phyloP scores from a whole-genome alignment of 1,140 invertebrate species.

The Euura saliciscinereae region DNA sequence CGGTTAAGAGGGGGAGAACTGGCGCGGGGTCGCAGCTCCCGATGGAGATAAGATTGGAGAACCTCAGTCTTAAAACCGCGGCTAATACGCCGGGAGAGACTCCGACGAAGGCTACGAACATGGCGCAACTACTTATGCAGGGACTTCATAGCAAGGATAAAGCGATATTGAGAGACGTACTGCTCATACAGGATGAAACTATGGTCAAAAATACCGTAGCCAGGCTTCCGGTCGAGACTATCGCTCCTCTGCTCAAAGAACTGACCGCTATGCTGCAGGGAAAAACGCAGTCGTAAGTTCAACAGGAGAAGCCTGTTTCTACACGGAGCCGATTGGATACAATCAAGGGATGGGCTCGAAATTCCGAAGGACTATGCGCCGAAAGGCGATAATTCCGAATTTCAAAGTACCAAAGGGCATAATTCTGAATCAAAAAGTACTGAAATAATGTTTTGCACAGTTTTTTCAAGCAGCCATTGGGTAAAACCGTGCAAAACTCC shows the following conservation, averaged over 20 bases:
- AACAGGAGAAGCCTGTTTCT: background rate
- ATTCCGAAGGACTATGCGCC: no score
- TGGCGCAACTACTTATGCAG: conserved; percentile 76
- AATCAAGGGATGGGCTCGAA: conserved; percentile 14
- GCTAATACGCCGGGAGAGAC: conserved; percentile 57
- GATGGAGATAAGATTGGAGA: conserved; percentile 76
- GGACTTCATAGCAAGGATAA: conserved; percentile 80
- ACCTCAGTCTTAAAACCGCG: conserved; percentile 66
- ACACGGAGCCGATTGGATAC: conserved; percentile 8
- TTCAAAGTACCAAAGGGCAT: no score
- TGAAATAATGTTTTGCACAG: no score
- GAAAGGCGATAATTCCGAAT: no score
- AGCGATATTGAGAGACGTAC: conserved; percentile 64
- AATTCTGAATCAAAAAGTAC: no score
- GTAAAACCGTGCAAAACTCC: no score
- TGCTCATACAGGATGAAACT: conserved; percentile 62
- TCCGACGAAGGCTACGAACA: conserved; percentile 65
- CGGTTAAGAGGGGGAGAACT: conserved; percentile 54
- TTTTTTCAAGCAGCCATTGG: no score
- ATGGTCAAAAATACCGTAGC: conserved; percentile 67
- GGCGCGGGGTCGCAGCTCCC: conserved; percentile 69
- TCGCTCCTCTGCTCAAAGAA: conserved; percentile 67
- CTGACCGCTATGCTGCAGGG: conserved; percentile 66
- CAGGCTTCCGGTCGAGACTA: conserved; percentile 67
- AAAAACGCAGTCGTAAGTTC: conserved; percentile 65